Percentiles rank a stretch among this genome's conserved stretches.
Conservation (phyloP, 2,113 vertebrate genomes). For the Hippolais icterina region DNA sequence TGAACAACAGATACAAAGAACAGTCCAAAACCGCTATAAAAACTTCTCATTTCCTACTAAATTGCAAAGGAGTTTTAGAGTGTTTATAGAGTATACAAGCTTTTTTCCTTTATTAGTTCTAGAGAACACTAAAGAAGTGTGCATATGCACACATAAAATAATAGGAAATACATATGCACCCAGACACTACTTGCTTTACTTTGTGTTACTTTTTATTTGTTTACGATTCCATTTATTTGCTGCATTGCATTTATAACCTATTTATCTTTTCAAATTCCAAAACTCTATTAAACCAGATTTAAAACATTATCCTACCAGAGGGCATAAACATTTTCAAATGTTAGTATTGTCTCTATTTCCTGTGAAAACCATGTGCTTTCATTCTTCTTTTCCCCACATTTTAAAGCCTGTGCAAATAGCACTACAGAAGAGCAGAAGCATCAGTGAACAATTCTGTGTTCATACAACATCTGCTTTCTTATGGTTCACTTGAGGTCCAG, state of each 20-base stretch:
- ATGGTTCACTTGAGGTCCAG: conserved; percentile 31
- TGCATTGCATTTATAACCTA: conserved; percentile 13
- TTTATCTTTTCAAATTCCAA: conserved; percentile 29
- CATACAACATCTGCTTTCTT: conserved; percentile 46
- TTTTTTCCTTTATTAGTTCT: not conserved
- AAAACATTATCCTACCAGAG: conserved; percentile 38
- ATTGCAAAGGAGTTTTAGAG: not conserved
- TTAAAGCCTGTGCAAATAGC: conserved; percentile 3
- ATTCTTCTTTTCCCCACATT: conserved; percentile 13
- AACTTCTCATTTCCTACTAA: conserved; percentile 8
- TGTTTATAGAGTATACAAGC: not conserved
- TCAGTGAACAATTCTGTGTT: conserved; percentile 10
- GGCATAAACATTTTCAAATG: conserved; percentile 25
- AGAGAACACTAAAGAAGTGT: not conserved
- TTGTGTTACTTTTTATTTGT: conserved; percentile 37
- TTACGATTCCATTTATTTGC: conserved; percentile 4
- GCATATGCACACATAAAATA: not conserved
- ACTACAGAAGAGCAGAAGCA: conserved; percentile 26
- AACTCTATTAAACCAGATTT: conserved; percentile 28
- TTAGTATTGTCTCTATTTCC: conserved; percentile 49
- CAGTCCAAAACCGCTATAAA: not conserved
- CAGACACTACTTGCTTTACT: conserved; percentile 7
- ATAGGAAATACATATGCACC: not conserved
- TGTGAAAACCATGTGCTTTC: conserved; percentile 51
- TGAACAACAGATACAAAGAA: not conserved